Evolutionary conservation across 2,888 invertebrate species (phyloP), one percentile per base, ranked within the genome.

Genomic region (Yponomeuta cagnagella): DNA sequence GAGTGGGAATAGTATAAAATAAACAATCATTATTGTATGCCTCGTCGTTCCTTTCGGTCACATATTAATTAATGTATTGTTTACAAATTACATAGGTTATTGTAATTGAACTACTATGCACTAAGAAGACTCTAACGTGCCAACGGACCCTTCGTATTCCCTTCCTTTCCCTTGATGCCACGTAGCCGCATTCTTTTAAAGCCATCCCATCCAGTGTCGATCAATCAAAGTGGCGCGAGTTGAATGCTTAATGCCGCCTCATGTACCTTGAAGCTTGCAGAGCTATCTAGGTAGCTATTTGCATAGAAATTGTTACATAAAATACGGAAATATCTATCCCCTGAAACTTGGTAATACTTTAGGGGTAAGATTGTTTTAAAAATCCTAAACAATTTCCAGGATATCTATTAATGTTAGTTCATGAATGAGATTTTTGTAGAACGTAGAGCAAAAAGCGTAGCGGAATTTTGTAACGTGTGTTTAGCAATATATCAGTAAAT

Each of bases 211-310:
- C 74, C 74, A 75, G 72, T 71, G 71, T 70, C 77, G 74, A 84
- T 86, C 82, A 80, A 76, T 86, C 84, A 85, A 79, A 74, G 86
- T 78, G 74, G 74, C 80, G 79, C 74, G 79, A 63, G 70, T 77
- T 77, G 84, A 82, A 85, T 86, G 82, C 77, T 79, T 81, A 80
- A 84, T 58, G 15, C 52, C 52, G 52, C 52, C 15, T 12, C 12
- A 58, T 58, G 12, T 58, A 12, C 15, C 15, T 15, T 58, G 52
- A 58, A 58, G 52, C 52, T 58, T 58, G 52, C 15, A 58, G 15
- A 15, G 52, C 52, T 58, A 12, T 2, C 52, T 52, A 58, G 1
- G 43, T 12, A 58, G 52, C 52, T 58, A 15, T 58, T 58, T 58
- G 52, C 52, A 15, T 15, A 58, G 52, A 58, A 58, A 58, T 58